Evolutionary conservation across 2,113 vertebrate genomes (phyloP).

Genomic region (Megaceryle maxima): DNA sequence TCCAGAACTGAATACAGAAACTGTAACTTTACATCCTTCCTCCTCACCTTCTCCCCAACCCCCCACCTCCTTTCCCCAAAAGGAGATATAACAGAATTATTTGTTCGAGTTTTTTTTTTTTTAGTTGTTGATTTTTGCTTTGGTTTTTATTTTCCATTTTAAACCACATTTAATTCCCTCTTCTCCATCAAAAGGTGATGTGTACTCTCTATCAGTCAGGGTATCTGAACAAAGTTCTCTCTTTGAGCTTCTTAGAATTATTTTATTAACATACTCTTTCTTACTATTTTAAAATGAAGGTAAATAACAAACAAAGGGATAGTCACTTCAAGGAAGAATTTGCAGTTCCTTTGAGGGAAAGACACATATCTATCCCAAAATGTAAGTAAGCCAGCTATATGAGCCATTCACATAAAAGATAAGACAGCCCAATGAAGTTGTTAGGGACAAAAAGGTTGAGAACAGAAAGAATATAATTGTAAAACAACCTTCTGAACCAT

Average conservation of each 20-base stretch:
- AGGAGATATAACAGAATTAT: not conserved
- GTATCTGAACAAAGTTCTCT: not conserved
- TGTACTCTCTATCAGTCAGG: not conserved
- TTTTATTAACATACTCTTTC: not conserved
- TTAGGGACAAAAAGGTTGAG: not conserved
- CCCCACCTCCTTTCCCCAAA: no score
- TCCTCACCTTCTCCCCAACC: no score
- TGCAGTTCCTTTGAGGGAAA: not conserved
- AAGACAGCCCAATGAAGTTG: not conserved
- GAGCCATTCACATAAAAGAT: not conserved
- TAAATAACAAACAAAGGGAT: not conserved
- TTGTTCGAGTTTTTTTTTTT: no score
- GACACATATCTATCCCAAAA: not conserved
- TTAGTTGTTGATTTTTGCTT: not conserved
- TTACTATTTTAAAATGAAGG: not conserved
- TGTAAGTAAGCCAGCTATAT: not conserved
- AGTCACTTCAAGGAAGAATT: not conserved
- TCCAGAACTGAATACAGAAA: not conserved
- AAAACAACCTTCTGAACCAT: fast-evolving
- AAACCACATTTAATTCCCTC: not conserved
- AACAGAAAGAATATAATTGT: not conserved
- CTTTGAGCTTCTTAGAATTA: not conserved
- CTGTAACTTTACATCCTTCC: not conserved
- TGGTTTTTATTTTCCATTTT: not conserved
- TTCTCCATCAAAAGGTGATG: not conserved